These are phyloP conservation scores for Hyles vespertilio DNA, from an alignment of 1,140 invertebrate genomes.

Conservation along the genomic window DNA sequence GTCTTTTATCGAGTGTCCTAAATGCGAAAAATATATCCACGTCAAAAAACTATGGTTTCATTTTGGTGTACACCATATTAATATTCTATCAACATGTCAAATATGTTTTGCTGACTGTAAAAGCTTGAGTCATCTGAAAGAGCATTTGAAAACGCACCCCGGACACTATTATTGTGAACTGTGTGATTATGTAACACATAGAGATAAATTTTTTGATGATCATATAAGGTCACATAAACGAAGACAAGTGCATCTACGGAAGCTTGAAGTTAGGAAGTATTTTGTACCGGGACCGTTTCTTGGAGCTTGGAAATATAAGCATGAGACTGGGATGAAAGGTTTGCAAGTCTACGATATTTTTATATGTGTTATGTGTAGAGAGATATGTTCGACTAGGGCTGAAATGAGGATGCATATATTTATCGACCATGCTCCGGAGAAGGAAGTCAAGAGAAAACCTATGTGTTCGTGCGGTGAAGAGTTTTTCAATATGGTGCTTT, in stretches of 20 bases:
- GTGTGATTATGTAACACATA: conserved; percentile 27
- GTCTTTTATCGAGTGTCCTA: conserved; percentile 25
- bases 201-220: conserved; percentile 14
- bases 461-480: conserved; percentile 36
- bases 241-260: background rate
- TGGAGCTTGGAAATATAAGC: conserved; percentile 6
- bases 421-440: conserved; percentile 11
- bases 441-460: conserved; percentile 6
- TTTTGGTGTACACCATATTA: conserved; percentile 9
- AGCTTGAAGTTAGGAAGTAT: conserved; percentile 11
- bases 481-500: conserved; percentile 37
- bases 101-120: conserved; percentile 38
- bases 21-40: conserved; percentile 21
- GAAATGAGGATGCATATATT: conserved; percentile 27
- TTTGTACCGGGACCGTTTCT: conserved; percentile 19
- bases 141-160: conserved; percentile 30
- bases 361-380: conserved; percentile 41
- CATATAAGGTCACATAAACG: conserved; percentile 32
- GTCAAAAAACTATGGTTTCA: conserved; percentile 28
- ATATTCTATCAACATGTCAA: conserved; percentile 22
- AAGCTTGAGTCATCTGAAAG: conserved; percentile 11
- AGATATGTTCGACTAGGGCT: conserved; percentile 21
- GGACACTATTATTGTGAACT: conserved; percentile 28
- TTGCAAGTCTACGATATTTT: conserved; percentile 19
- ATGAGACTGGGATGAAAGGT: conserved; percentile 12